Percentiles rank a stretch among this genome's conserved stretches.
Evolutionary conservation across 2,797 vertebrate genomes (phyloP).

Genomic region (Ctenopoma multispine): DNA sequence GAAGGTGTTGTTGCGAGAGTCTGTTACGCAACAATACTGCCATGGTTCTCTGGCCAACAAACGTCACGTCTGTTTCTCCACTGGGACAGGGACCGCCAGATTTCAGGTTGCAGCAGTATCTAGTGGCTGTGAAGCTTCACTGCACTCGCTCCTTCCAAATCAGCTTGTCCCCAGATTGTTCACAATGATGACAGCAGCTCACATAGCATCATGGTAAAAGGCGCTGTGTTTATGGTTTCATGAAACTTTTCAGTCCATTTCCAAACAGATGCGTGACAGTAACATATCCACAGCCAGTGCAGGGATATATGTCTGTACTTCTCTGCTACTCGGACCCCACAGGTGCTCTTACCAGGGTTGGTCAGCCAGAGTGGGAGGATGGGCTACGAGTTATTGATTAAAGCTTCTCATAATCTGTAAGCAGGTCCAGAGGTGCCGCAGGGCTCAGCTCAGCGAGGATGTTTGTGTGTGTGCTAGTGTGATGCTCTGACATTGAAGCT

Average conservation of each 20-base stretch:
- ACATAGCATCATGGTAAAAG: neutral
- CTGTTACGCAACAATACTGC: slow-evolving; percentile 17
- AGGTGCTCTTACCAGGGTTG: slow-evolving; percentile 48
- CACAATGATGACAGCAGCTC: slow-evolving; percentile 8
- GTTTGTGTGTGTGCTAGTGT: slow-evolving; percentile 44
- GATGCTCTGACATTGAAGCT: slow-evolving; percentile 55
- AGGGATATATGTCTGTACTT: slow-evolving; percentile 20
- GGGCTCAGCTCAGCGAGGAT: slow-evolving; percentile 35
- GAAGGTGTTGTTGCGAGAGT: slow-evolving; percentile 18
- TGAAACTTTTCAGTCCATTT: slow-evolving; percentile 33
- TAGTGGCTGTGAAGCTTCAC: slow-evolving; percentile 63
- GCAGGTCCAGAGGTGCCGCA: slow-evolving; percentile 51
- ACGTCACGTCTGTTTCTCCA: slow-evolving; percentile 27
- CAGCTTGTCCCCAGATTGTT: slow-evolving; percentile 13
- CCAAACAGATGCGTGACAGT: slow-evolving; percentile 18
- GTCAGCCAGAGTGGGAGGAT: slow-evolving; percentile 42
- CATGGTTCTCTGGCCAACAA: slow-evolving; percentile 25
- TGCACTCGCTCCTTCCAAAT: slow-evolving; percentile 39
- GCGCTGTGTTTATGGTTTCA: slow-evolving; percentile 15
- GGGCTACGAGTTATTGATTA: slow-evolving; percentile 65
- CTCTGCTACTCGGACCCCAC: slow-evolving; percentile 31
- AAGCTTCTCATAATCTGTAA: slow-evolving; percentile 68
- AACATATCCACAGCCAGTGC: slow-evolving; percentile 5
- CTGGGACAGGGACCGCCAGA: slow-evolving; percentile 24
- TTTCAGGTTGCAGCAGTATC: slow-evolving; percentile 73